These are phyloP conservation scores for Dione juno DNA, from an alignment of 2,888 invertebrate species.

Conservation along the genomic window DNA sequence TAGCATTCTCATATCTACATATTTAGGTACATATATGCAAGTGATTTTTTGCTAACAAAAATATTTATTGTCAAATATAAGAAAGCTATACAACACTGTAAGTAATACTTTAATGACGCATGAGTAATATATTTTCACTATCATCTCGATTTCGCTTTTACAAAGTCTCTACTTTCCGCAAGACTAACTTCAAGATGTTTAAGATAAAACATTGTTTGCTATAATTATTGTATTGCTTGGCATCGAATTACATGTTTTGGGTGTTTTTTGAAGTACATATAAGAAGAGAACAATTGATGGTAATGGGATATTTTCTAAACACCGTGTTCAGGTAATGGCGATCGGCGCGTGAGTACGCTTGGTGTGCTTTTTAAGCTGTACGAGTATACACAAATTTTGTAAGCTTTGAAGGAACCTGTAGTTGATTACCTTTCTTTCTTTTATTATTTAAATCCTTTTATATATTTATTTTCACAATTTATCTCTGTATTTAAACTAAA, in stretches of 20 bases:
- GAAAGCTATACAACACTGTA: not conserved
- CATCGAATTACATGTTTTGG: slow-evolving; percentile 55
- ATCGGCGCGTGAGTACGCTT: slow-evolving; percentile 21
- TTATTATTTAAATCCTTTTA: too few species aligned
- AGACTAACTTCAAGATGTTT: slow-evolving; percentile 50
- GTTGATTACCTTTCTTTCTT: not conserved
- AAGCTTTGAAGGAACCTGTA: not conserved
- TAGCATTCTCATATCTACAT: too few species aligned
- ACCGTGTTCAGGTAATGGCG: slow-evolving; percentile 34
- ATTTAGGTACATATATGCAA: not conserved
- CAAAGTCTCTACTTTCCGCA: slow-evolving; percentile 44
- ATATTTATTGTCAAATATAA: slow-evolving; percentile 9
- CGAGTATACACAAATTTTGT: not conserved
- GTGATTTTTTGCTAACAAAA: not conserved
- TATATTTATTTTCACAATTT: too few species aligned
- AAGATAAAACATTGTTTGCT: slow-evolving; percentile 71
- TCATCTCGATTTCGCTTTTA: slow-evolving; percentile 31
- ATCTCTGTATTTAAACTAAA: too few species aligned
- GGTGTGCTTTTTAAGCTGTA: not conserved
- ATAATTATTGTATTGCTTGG: slow-evolving; percentile 69
- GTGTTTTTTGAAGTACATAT: slow-evolving; percentile 61
- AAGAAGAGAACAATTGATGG: slow-evolving; percentile 56
- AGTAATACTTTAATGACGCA: slow-evolving; percentile 15
- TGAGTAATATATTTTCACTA: slow-evolving; percentile 25
- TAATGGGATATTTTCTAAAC: slow-evolving; percentile 67